These are phyloP conservation scores for Amorpha juglandis DNA, from an alignment of 2,888 invertebrate genomes.

Conservation along the genomic window DNA sequence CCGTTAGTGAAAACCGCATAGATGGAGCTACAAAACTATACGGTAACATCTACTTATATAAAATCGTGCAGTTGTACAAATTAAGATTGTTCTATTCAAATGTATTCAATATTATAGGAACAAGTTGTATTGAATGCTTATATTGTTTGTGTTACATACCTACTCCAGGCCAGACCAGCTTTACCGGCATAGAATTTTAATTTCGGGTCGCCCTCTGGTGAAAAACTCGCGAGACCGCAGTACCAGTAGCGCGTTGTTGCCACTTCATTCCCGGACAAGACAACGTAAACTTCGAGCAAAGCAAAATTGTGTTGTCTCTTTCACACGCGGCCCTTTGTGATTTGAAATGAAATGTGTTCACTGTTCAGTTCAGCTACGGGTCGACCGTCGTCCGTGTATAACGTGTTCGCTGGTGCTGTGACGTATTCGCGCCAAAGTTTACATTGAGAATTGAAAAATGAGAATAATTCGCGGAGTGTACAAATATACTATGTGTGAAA, in stretches of 20 bases:
- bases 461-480: conserved; percentile 53
- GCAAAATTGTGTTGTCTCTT: conserved; percentile 48
- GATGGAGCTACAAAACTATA: too few species aligned
- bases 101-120: too few species aligned
- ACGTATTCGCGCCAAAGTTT: conserved; percentile 71
- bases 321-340: conserved; percentile 58
- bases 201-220: conserved; percentile 56
- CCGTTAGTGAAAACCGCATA: too few species aligned
- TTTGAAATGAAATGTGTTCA: conserved; percentile 54
- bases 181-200: conserved; percentile 37
- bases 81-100: not conserved
- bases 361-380: conserved; percentile 60
- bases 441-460: conserved; percentile 63
- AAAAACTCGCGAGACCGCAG: conserved; percentile 54
- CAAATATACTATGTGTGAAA: conserved; percentile 49
- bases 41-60: too few species aligned
- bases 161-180: not conserved
- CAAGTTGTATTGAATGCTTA: not conserved
- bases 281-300: conserved; percentile 53
- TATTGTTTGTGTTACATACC: not conserved
- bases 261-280: conserved; percentile 55
- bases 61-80: not conserved
- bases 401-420: conserved; percentile 54
- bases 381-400: conserved; percentile 68
- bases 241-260: conserved; percentile 50